phyloP scores from a whole-genome alignment of 2,113 vertebrate genomes.

The Paralichthys olivaceus region DNA sequence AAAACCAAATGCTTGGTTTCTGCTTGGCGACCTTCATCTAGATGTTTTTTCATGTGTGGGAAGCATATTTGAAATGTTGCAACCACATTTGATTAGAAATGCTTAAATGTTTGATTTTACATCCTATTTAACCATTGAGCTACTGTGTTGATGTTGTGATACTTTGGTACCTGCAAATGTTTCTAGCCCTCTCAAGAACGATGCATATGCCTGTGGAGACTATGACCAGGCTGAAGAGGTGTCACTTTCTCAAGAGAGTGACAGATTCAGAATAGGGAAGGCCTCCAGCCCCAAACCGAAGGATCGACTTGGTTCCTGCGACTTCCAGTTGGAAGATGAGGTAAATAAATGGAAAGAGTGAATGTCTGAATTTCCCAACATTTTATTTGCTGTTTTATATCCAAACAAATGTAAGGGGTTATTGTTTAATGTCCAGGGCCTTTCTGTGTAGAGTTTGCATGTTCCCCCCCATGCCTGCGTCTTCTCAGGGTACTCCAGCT shows the following conservation, averaged over 20 bases:
- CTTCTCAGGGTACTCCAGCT: too few species aligned
- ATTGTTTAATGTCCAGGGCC: not conserved
- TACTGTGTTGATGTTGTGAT: not conserved
- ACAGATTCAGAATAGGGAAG: not conserved
- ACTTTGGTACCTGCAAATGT: not conserved
- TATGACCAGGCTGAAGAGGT: not conserved
- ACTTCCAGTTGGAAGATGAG: conserved; percentile 29
- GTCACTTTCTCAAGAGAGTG: conserved; percentile 1
- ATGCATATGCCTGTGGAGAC: not conserved
- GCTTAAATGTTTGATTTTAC: not conserved
- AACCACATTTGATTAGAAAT: too few species aligned
- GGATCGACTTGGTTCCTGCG: not conserved
- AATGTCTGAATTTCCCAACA: not conserved
- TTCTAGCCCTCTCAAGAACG: conserved; percentile 6
- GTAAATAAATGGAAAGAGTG: conserved; percentile 25
- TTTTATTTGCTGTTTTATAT: not conserved
- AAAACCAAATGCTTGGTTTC: not conserved
- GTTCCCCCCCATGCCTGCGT: too few species aligned
- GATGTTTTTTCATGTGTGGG: not conserved
- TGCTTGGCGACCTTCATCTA: not conserved
- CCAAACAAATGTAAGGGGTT: not conserved
- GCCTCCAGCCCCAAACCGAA: not conserved
- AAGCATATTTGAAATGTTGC: too few species aligned
- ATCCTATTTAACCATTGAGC: not conserved
- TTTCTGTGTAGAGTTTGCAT: too few species aligned